Base-by-base conservation (phyloP, 2,797 vertebrate genomes). In the Philypnodon macrostomus region DNA sequence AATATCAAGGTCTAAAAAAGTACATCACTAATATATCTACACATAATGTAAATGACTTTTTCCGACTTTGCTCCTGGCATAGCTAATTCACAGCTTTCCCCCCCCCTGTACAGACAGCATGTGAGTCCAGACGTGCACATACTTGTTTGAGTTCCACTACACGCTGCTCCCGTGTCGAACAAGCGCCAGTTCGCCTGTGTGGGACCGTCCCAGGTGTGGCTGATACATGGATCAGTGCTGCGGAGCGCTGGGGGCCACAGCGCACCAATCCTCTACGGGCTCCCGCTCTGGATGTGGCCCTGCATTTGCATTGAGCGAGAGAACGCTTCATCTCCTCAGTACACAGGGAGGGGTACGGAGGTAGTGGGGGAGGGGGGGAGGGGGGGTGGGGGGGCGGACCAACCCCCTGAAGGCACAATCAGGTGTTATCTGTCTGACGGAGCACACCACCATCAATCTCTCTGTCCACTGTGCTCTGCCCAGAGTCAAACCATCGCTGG, bases 391-490 rank as follows among this genome's bases (percentile, higher is more conserved):
- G 75, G 38, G 63, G 66, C 65, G 52, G 79, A 73, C 82, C 60
- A 64, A 75, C 79, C 81, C 83, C 86, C 83, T 80, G 79, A 78
- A 80, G 86, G 86, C 80, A 75, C 76, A 86, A 84, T 88, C 84
- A 82, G 83, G 82, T 84, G 84, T 90, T 88, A 90, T 90, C 87
- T 86, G 81, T 87, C 87, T 80, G 79, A 84, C 73, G 83, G 74
- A 72, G 79, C 84, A 88, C 84, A 85, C 53, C 73, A 15, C 85
- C 85, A 90, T 89, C 87, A 85, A 88, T 89, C 85, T 87, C 80
- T 66, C 75, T 61, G 79, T 86, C 85, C 77, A 54, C 66, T 78
- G 59, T 71, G 61, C 79, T 81, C 69, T 81, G 79, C 75, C 58
- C 69, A 55, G 73, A 76, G 79, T 85, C 75, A 82, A 76, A 81